Conservation (phyloP, 2,797 vertebrate genomes). For the Macroramphosus scolopax region DNA sequence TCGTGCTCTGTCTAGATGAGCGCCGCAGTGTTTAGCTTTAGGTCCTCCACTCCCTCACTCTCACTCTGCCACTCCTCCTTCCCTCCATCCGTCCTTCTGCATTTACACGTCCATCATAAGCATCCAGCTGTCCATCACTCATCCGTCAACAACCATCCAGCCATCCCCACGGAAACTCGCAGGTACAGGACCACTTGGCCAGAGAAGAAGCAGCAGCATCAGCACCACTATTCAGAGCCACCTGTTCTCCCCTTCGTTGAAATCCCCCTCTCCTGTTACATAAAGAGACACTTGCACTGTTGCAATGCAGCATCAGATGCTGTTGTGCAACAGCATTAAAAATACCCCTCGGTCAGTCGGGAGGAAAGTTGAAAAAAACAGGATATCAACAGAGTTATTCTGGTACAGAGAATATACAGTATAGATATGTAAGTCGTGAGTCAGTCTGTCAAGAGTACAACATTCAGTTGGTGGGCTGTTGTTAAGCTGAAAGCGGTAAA, state of each 20-base stretch:
- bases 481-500: slow-evolving; percentile 8
- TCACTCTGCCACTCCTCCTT: slow-evolving; percentile 20
- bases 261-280: slow-evolving; percentile 54
- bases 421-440: slow-evolving; percentile 24
- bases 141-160: slow-evolving; percentile 15
- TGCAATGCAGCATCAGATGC: slow-evolving; percentile 61
- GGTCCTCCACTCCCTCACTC: slow-evolving; percentile 50
- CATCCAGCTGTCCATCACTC: slow-evolving; percentile 17
- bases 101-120: slow-evolving; percentile 38
- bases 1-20: slow-evolving; percentile 47
- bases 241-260: slow-evolving; percentile 39
- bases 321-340: slow-evolving; percentile 72
- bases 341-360: slow-evolving; percentile 62
- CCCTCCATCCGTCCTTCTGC: slow-evolving; percentile 17
- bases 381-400: slow-evolving; percentile 49
- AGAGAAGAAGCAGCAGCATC: slow-evolving; percentile 23
- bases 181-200: slow-evolving; percentile 12
- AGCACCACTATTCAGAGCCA: slow-evolving; percentile 32
- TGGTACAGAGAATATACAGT: slow-evolving; percentile 19
- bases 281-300: slow-evolving; percentile 66
- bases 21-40: slow-evolving; percentile 42
- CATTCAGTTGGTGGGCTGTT: slow-evolving; percentile 1
- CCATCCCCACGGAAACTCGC: slow-evolving; percentile 4
- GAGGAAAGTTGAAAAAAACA: slow-evolving; percentile 62
- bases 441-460: slow-evolving; percentile 8